Conservation (phyloP, 2,888 invertebrate species). For the Yponomeuta plumbellus region DNA sequence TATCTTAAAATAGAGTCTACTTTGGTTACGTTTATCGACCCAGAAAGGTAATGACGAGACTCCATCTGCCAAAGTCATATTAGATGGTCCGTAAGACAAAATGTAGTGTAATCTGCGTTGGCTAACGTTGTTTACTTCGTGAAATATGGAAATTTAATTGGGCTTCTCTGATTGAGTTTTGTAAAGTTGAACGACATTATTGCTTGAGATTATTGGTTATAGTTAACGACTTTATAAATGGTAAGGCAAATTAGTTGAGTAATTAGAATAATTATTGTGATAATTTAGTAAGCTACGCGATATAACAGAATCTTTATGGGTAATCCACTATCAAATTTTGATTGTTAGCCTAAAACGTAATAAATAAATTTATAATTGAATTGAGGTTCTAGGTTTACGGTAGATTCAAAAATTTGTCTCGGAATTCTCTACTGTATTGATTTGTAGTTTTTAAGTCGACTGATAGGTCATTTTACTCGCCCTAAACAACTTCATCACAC, state of each 20-base stretch:
- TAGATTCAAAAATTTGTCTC: too few species aligned
- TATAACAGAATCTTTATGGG: background rate
- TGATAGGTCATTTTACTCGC: too few species aligned
- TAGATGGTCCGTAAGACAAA: background rate
- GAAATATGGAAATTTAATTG: background rate
- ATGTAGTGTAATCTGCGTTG: conserved; percentile 6
- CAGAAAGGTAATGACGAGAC: conserved; percentile 8
- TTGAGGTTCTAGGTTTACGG: too few species aligned
- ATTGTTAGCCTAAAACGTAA: too few species aligned
- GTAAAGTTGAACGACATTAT: background rate
- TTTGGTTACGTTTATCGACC: conserved; percentile 11
- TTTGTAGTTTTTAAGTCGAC: too few species aligned
- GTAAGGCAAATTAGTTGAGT: background rate
- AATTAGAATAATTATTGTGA: background rate
- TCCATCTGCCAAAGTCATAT: conserved; percentile 8
- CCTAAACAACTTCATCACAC: too few species aligned
- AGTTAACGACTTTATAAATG: background rate
- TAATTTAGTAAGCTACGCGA: background rate
- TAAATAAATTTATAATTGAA: too few species aligned
- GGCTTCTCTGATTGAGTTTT: background rate
- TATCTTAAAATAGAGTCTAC: conserved; percentile 5
- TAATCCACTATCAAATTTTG: too few species aligned
- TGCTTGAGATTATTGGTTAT: conserved; percentile 1
- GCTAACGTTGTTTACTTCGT: background rate
- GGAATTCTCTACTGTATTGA: too few species aligned